Percentiles rank a stretch among this genome's conserved stretches.
Evolutionary conservation across 2,888 invertebrate genomes (phyloP).

Genomic region (Megastigmus dorsalis): DNA sequence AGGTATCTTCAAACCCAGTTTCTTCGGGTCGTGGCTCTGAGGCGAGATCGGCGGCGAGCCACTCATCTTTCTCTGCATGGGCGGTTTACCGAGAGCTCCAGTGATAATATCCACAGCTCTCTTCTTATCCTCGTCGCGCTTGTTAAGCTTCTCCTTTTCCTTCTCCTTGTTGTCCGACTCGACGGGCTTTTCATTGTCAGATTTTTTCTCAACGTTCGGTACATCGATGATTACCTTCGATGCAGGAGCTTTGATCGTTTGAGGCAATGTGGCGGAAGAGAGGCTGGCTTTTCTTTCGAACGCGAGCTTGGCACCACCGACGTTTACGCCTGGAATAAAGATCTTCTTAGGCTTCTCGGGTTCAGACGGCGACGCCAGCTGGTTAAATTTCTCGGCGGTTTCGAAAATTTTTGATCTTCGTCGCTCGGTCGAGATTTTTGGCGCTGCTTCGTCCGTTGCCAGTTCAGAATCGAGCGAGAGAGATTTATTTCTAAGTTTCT

Average conservation of each 20-base stretch:
- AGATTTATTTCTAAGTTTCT: constrained; percentile 63
- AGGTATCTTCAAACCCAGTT: constrained; percentile 69
- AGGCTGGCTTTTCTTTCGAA: constrained; percentile 88
- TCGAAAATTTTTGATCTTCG: constrained; percentile 82
- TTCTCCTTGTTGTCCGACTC: constrained; percentile 56
- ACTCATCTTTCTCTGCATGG: constrained; percentile 62
- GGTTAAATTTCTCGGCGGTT: constrained; percentile 83
- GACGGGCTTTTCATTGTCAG: constrained; percentile 60
- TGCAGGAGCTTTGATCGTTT: constrained; percentile 56
- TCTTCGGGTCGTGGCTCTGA: constrained; percentile 66
- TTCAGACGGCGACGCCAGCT: constrained; percentile 65
- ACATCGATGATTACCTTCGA: constrained; percentile 70
- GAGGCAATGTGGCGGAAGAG: constrained; percentile 64
- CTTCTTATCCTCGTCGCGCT: constrained; percentile 68
- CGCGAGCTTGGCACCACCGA: constrained; percentile 90
- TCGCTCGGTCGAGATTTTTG: constrained; percentile 77
- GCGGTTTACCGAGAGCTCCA: constrained; percentile 69
- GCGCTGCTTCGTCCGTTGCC: constrained; percentile 60
- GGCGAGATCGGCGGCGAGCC: constrained; percentile 70
- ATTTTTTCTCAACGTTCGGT: constrained; percentile 65
- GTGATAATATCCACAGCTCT: constrained; percentile 69
- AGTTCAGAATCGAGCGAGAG: constrained; percentile 65
- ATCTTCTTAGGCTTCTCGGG: constrained; percentile 85
- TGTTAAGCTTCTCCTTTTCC: constrained; percentile 53
- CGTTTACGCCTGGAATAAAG: constrained; percentile 87